Conservation (phyloP, 1,140 invertebrate genomes). For the Eumeta japonica region DNA sequence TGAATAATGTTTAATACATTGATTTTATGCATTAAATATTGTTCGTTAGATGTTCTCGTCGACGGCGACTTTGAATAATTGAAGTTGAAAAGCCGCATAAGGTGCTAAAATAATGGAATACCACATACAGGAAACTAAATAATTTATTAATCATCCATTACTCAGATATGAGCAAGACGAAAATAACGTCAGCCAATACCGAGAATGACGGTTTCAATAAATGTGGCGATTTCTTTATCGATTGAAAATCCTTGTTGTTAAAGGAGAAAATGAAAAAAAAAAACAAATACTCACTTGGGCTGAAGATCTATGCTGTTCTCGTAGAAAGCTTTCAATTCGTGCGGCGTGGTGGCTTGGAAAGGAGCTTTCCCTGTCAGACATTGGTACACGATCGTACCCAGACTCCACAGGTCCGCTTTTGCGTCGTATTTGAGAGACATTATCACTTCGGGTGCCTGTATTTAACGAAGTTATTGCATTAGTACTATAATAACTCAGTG, state of each 20-base stretch:
- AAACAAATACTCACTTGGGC: slow-evolving; percentile 75
- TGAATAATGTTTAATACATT: too few relatives aligned
- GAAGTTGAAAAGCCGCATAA: too few relatives aligned
- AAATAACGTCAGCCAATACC: too few relatives aligned
- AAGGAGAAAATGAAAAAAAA: neutral
- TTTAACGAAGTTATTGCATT: neutral
- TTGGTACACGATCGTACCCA: slow-evolving; percentile 98
- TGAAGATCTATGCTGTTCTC: slow-evolving; percentile 94
- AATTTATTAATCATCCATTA: too few relatives aligned
- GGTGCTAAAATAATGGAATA: too few relatives aligned
- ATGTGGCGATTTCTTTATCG: neutral
- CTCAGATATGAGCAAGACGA: too few relatives aligned
- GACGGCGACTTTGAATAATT: too few relatives aligned
- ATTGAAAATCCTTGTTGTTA: neutral
- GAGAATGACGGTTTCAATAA: too few relatives aligned
- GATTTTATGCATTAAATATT: too few relatives aligned
- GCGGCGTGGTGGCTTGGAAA: slow-evolving; percentile 97
- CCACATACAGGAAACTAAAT: too few relatives aligned
- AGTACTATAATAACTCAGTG: too few relatives aligned
- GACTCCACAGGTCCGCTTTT: slow-evolving; percentile 98
- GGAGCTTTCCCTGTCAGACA: slow-evolving; percentile 98
- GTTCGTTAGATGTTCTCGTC: too few relatives aligned
- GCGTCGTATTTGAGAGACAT: slow-evolving; percentile 99
- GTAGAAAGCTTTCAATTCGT: slow-evolving; percentile 95
- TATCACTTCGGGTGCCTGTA: slow-evolving; percentile 95